phyloP scores from a whole-genome alignment of 2,113 vertebrate species.

The Mesocricetus auratus region DNA sequence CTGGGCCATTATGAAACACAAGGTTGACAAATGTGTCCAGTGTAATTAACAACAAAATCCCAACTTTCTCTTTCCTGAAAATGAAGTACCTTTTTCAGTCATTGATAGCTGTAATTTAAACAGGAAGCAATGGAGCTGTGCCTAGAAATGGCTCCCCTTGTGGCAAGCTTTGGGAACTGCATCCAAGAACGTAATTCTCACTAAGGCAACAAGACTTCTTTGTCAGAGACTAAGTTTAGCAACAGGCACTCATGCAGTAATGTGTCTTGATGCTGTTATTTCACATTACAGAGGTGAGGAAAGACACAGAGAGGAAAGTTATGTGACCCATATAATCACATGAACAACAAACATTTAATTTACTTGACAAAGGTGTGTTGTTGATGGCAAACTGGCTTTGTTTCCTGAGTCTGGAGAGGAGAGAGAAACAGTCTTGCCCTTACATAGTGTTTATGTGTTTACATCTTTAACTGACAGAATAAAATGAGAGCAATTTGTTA shows the following conservation, averaged over 20 bases:
- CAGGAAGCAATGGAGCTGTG: fast-evolving
- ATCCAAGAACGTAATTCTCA: not conserved
- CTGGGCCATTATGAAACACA: not conserved
- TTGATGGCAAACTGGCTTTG: not conserved
- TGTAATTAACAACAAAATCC: not conserved
- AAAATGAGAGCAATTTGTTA: not conserved
- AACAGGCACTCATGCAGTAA: fast-evolving
- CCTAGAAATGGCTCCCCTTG: not conserved
- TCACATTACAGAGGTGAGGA: not conserved
- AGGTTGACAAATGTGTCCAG: not conserved
- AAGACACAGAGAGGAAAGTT: not conserved
- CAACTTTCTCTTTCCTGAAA: not conserved
- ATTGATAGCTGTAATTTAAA: not conserved
- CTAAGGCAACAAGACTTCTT: too few relatives aligned
- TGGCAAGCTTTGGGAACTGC: not conserved
- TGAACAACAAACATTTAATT: not conserved
- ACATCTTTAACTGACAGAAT: not conserved
- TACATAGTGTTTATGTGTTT: not conserved
- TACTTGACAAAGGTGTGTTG: not conserved
- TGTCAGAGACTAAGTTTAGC: fast-evolving
- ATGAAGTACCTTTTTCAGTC: not conserved
- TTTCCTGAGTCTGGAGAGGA: fast-evolving
- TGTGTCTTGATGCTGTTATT: too few relatives aligned
- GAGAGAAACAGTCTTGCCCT: fast-evolving
- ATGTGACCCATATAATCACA: not conserved